A percentile compares a stretch with the other conserved stretches of the same genome.
Evolutionary conservation across 2,113 vertebrate genomes (phyloP).

Genomic region (Cygnus buccinator): DNA sequence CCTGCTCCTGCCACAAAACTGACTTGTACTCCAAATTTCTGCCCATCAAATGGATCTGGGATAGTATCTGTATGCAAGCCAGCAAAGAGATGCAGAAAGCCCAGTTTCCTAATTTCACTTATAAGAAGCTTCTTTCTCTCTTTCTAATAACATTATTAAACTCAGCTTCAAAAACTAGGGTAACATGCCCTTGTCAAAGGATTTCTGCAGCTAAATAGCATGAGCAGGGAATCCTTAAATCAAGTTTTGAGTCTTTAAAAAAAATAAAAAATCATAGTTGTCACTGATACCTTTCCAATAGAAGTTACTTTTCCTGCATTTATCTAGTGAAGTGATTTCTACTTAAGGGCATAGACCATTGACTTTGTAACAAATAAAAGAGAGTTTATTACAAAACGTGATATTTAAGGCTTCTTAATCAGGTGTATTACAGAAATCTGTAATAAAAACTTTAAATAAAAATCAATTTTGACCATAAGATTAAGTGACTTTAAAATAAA

Average conservation of each 20-base stretch:
- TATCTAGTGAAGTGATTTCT: not conserved
- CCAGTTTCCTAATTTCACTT: not conserved
- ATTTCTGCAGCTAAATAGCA: not conserved
- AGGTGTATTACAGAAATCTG: not conserved
- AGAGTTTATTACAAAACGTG: not conserved
- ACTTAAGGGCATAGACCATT: not conserved
- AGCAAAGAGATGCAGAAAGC: not conserved
- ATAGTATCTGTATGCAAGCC: not conserved
- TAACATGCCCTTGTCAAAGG: slow-evolving; percentile 14
- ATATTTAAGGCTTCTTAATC: not conserved
- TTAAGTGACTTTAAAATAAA: not conserved
- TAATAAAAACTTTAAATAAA: not conserved
- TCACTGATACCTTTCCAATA: not conserved
- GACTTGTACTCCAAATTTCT: not conserved
- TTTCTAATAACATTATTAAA: not conserved
- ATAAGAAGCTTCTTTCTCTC: not conserved
- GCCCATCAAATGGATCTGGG: not conserved
- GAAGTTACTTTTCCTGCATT: not conserved
- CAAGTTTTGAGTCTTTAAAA: not conserved
- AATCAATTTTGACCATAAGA: not conserved
- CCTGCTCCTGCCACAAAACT: not conserved
- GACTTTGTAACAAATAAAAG: not conserved
- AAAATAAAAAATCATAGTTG: not conserved
- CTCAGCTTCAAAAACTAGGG: slow-evolving; percentile 21
- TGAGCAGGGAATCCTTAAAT: not conserved